Conservation (phyloP, 2,113 vertebrate genomes). For the Herpetotheres cachinnans region DNA sequence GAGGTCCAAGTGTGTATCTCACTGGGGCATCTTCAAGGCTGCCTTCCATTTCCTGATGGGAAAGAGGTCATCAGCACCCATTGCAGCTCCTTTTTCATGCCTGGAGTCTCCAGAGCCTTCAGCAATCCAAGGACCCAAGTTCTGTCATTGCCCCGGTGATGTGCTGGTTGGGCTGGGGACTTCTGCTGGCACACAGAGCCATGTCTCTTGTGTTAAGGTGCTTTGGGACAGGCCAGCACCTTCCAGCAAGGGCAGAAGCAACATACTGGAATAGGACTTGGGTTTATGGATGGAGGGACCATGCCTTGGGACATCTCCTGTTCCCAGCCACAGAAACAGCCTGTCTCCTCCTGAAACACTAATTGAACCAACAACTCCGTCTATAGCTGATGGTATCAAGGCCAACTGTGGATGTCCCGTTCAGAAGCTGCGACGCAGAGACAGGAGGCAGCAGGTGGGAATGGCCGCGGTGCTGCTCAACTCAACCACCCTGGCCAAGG, state of each 20-base stretch:
- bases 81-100: background rate
- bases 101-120: background rate
- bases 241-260: background rate
- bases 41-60: background rate
- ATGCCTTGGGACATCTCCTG: background rate
- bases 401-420: fast-evolving
- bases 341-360: background rate
- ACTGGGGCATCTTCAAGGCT: background rate
- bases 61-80: background rate
- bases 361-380: background rate
- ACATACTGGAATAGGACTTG: fast-evolving
- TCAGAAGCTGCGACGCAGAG: background rate
- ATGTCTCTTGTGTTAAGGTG: background rate
- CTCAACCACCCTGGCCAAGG: background rate
- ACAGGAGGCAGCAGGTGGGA: background rate
- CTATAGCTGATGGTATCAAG: background rate
- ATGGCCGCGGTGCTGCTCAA: background rate
- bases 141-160: background rate
- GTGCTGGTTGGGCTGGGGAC: background rate
- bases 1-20: background rate
- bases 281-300: background rate
- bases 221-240: background rate
- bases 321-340: background rate
- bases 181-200: background rate
- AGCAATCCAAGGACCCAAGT: background rate